A percentile compares a stretch with the other conserved stretches of the same genome.
Evolutionary conservation across 2,888 invertebrate species (phyloP).

Genomic region (Drosophila mettleri): DNA sequence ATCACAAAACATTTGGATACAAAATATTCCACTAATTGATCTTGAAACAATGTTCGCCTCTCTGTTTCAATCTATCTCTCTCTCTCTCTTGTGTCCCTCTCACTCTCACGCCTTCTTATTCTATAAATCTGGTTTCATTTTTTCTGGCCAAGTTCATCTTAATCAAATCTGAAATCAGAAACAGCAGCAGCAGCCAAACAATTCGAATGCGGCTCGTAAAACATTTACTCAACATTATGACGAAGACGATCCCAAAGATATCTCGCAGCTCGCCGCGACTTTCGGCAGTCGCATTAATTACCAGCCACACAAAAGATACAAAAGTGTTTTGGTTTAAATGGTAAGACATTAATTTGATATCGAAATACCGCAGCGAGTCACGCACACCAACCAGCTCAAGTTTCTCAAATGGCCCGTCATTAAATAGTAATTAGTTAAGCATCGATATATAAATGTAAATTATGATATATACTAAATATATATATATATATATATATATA

Average conservation of each 20-base stretch:
- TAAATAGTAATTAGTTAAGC: slow-evolving; percentile 49
- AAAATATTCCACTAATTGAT: slow-evolving; percentile 72
- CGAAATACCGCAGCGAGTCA: slow-evolving; percentile 20
- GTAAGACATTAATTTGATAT: slow-evolving; percentile 63
- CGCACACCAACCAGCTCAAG: slow-evolving; percentile 37
- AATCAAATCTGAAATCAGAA: slow-evolving; percentile 62
- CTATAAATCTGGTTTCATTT: slow-evolving; percentile 69
- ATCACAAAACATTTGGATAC: slow-evolving; percentile 13
- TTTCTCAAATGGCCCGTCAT: slow-evolving; percentile 45
- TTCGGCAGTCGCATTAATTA: slow-evolving; percentile 66
- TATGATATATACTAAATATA: slow-evolving; percentile 9
- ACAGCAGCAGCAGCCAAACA: slow-evolving; percentile 45
- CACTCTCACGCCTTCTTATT: not conserved
- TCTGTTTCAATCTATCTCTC: not conserved
- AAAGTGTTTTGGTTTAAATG: slow-evolving; percentile 64
- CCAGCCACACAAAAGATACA: slow-evolving; percentile 35
- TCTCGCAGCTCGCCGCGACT: slow-evolving; percentile 30
- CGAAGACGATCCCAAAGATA: slow-evolving; percentile 58
- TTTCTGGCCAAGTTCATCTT: slow-evolving; percentile 57
- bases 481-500: not conserved
- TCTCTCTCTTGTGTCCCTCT: not conserved
- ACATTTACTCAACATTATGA: slow-evolving; percentile 68
- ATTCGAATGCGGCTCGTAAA: slow-evolving; percentile 57
- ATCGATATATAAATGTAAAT: slow-evolving; percentile 22
- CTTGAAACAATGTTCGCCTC: slow-evolving; percentile 43